Base-by-base conservation (phyloP, 2,797 vertebrate species). In the Uromys caudimaculatus region DNA sequence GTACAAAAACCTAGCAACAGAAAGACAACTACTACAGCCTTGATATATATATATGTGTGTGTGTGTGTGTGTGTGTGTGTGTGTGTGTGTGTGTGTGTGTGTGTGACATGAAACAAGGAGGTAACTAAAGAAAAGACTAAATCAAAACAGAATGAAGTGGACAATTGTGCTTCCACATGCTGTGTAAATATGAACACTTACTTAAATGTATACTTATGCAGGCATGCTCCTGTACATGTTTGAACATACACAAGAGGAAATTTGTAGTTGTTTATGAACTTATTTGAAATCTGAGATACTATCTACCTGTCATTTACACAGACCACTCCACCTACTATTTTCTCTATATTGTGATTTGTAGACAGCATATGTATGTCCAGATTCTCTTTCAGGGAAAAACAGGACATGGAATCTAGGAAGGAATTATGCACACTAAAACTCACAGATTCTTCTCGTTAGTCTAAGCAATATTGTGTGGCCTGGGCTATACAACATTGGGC, bases 381-480 rank as follows among this genome's bases (percentile, higher is more conserved):
- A 4, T 4, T 44, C 29, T 78, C 23, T 83, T 27, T 5, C 0
- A 9, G 4, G 2, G 23, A 58, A 58, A 62, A 62, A 29, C 60
- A 62, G 9, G 4, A 2, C 7, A 58, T 50, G 23, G 21, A 1
- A 7, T 10, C 29, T n/a, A 1, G 0, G 29, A 27, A 79, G 11
- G 16, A 84, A 2, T 81, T 2, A 90, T 47, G 38, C 16, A 19
- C 44, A 23, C 62, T 6, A 32, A 64, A 27, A 3, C 56, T 62
- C 60, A n/a, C 7, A 44, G 60, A 23, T 35, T 29, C 17, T 56
- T 29, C 8, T 9, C 94, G 89, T 27, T 19, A 86, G 38, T 38
- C 2, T 0, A 1, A 69, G 1, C 11, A 2, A 32, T 62, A 5
- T 12, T 0, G 1, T 60, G 19, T 41, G 38, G 47, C 14, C 11